phyloP scores from a whole-genome alignment of 2,113 vertebrate species.

The Felis chaus region DNA sequence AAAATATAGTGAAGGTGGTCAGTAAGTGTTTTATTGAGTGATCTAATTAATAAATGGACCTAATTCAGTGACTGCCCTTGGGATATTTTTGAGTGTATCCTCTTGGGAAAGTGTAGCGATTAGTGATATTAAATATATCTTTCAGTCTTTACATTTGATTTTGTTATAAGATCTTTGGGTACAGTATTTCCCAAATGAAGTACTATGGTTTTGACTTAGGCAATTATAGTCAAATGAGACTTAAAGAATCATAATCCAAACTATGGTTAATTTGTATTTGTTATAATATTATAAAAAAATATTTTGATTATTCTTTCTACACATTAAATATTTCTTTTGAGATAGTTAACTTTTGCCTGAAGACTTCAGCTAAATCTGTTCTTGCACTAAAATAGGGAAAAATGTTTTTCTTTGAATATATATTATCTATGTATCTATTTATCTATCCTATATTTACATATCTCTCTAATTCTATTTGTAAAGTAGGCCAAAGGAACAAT shows the following conservation, averaged over 20 bases:
- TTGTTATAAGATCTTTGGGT: not conserved
- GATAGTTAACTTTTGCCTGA: not conserved
- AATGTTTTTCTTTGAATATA: not conserved
- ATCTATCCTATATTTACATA: not conserved
- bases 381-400: not conserved
- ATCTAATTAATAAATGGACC: not conserved
- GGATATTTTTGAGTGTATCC: conserved; percentile 4
- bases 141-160: not conserved
- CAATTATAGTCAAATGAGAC: not conserved
- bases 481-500: not conserved
- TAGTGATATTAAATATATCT: conserved; percentile 4
- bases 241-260: not conserved
- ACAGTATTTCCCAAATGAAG: not conserved
- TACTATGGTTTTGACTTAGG: not conserved
- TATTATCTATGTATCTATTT: not conserved
- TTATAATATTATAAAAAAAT: conserved; percentile 13
- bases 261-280: not conserved
- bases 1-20: not conserved
- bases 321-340: conserved; percentile 30
- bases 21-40: conserved; percentile 46
- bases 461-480: conserved; percentile 24
- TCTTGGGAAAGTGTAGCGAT: not conserved
- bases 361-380: not conserved
- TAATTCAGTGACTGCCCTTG: not conserved
- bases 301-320: not conserved